Base-by-base conservation (phyloP, 2,888 invertebrate genomes). In the Priapulus caudatus region DNA sequence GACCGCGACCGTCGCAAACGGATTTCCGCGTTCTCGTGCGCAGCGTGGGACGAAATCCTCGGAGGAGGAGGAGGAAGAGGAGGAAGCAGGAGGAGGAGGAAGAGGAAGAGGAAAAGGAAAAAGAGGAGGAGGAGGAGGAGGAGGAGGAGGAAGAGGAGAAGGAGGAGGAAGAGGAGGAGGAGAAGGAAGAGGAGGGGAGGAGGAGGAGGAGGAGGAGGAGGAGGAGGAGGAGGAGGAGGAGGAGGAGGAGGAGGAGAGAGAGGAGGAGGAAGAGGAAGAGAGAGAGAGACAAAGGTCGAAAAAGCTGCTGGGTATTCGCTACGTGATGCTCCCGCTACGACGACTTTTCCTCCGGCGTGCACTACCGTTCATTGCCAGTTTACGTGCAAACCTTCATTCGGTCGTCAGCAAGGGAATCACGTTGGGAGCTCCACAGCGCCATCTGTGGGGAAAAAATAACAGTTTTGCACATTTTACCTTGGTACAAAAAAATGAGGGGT, bases 311-410 rank as follows among this genome's bases (percentile, higher is more conserved):
- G 10, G 10, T 33, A 16, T n/a, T n/a, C n/a, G n/a, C 22, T 47
- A 48, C n/a, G 5, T 48, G 4, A 47, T 48, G 20, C 16, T 15
- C 20, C n/a, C 3, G 2, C 23, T 51, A 48, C 33, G 19, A 20
- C 33, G 24, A 23, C 45, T 45, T 50, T 45, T 53, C 23, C 48
- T 22, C 23, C 45, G 49, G 18, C 43, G 43, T 53, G 50, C 50
- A 23, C 48, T 22, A 50, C 50, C 46, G 43, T 46, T 21, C 33
- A 47, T 52, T 20, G 20, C 21, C 45, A 43, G 23, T 22, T 23
- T 46, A 51, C 43, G 47, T 43, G 23, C 21, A 4, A 43, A 48
- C 16, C 52, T 53, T 18, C 54, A 47, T 20, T 47, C 24, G 16
- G 51, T 47, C 18, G n/a, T n/a, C n/a, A n/a, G n/a, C n/a, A n/a